Conservation (phyloP, 2,113 vertebrate genomes). For the Psettodes erumei region DNA sequence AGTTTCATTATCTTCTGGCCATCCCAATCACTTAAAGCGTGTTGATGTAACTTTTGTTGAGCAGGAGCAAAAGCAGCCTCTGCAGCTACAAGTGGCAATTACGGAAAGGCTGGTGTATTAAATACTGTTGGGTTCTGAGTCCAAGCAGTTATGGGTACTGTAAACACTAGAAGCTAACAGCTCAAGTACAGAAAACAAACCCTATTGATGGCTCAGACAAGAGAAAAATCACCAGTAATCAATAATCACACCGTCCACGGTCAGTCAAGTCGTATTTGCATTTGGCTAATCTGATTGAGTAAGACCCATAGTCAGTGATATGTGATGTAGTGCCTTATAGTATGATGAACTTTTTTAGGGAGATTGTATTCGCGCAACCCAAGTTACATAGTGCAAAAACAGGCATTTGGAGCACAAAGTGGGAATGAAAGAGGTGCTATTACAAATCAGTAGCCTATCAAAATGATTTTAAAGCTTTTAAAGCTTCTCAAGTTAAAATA, state of each 20-base stretch:
- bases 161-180: background rate
- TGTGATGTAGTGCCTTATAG: background rate
- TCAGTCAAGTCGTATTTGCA: no score
- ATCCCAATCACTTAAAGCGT: background rate
- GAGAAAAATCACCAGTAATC: background rate
- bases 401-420: background rate
- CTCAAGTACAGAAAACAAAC: background rate
- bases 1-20: conserved; percentile 7
- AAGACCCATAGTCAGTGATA: background rate
- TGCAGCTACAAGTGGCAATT: background rate
- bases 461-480: background rate
- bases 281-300: background rate
- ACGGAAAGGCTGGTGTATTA: background rate
- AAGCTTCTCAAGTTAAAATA: background rate
- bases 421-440: background rate
- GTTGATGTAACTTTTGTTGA: background rate
- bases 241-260: no score
- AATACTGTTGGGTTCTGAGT: background rate
- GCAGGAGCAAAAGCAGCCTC: background rate
- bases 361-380: background rate
- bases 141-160: background rate
- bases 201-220: background rate
- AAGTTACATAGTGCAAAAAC: background rate
- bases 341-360: background rate
- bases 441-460: background rate